Evolutionary conservation across 1,140 invertebrate species (phyloP), one percentile per base, ranked within the genome.

Genomic region (Periplaneta americana): DNA sequence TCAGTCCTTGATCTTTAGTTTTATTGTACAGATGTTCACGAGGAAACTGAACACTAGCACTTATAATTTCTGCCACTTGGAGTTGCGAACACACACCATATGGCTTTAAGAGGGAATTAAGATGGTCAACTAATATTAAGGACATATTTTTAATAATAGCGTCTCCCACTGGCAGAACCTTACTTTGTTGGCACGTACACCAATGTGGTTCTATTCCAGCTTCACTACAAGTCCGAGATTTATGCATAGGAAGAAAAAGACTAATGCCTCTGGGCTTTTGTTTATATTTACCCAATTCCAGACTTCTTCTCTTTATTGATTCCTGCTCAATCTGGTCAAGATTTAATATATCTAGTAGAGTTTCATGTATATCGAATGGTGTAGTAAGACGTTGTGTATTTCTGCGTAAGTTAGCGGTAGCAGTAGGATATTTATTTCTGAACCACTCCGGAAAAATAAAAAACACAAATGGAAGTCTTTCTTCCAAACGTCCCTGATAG

Each of bases 151-250:
- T 48, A 3, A 34, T 34, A 5, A 6, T 31, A n/a, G 32, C 48
- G n/a, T 79, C 77, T 79, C 39, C 32, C 11, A 32, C 34, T 36
- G 36, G 28, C 28, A 79, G 4, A n/a, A 37, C 1, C 74, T 87
- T 86, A 15, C 89, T 91, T 80, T 90, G 90, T 82, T 95, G 92
- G 84, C 96, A 98, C 22, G 94, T 94, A 85, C 96, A 98, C 93
- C 94, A 97, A 84, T 97, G 94, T 36, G 93, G 91, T 0, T 93
- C 91, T 57, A 98, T 96, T 0, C 89, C 92, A 0, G 96, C 96
- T 77, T 89, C 88, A 34, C 90, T 86, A 86, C 97, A 98, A 0
- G 93, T 96, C 15, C 97, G 88, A 66, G 92, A 90, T n/a, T 87
- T 87, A 0, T 94, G 92, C 66, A 97, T 91, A 0, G 92, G 90